Conservation (phyloP, 2,888 invertebrate genomes). For the Rutpela maculata region DNA sequence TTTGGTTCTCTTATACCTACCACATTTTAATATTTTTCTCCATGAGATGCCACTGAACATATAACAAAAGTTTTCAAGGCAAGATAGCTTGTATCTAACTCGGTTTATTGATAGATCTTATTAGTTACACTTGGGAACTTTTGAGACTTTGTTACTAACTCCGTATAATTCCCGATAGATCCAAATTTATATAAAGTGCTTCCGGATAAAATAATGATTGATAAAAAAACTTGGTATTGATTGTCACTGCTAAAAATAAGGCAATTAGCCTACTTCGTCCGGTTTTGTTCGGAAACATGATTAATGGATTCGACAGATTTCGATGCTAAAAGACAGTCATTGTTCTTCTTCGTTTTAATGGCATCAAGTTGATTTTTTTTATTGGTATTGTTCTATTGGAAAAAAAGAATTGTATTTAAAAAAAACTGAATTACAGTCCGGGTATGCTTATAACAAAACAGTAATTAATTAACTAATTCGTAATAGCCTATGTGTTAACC, state of each 20-base stretch:
- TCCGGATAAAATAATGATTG: background rate
- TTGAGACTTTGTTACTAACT: background rate
- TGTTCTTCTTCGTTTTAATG: slow-evolving; percentile 37
- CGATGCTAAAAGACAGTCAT: slow-evolving; percentile 42
- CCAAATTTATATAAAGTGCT: background rate
- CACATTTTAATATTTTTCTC: too few relatives aligned
- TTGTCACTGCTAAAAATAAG: slow-evolving; percentile 46
- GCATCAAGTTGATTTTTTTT: slow-evolving; percentile 19
- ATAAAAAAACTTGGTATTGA: slow-evolving; percentile 22
- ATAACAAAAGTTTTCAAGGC: too few relatives aligned
- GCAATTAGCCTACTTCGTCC: slow-evolving; percentile 49
- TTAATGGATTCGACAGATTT: slow-evolving; percentile 47
- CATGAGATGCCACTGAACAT: too few relatives aligned
- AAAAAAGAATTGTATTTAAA: slow-evolving; percentile 3
- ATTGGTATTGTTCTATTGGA: slow-evolving; percentile 12
- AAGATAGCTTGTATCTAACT: too few relatives aligned
- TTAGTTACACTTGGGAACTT: too few relatives aligned
- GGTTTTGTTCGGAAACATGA: slow-evolving; percentile 49
- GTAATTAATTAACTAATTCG: background rate
- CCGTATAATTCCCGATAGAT: background rate
- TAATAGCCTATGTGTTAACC: too few relatives aligned
- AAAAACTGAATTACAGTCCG: slow-evolving; percentile 8
- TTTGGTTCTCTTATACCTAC: too few relatives aligned
- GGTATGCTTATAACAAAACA: background rate
- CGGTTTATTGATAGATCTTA: too few relatives aligned